Percentiles rank a stretch among this genome's conserved stretches.
Conservation (phyloP, 2,888 invertebrate genomes). For the Beris morrisii region DNA sequence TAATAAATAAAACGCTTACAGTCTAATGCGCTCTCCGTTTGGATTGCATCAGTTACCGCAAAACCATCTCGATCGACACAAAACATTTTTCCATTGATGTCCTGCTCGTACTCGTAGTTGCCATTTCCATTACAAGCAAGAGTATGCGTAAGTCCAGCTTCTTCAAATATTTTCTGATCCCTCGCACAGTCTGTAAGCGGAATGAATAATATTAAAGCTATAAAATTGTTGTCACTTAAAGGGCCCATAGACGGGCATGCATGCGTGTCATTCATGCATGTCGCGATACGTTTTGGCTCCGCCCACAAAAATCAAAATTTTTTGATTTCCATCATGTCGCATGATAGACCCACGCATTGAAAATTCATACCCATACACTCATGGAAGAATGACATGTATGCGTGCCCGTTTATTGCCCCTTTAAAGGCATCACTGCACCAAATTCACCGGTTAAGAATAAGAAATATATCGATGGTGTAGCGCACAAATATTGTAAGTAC, state of each 20-base stretch:
- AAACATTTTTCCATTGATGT: conserved; percentile 58
- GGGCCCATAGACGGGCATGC: too few relatives aligned
- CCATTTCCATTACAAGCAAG: conserved; percentile 61
- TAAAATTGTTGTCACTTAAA: neutral
- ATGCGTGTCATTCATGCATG: too few relatives aligned
- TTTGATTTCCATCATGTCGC: too few relatives aligned
- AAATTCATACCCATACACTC: neutral
- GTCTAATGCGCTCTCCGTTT: conserved; percentile 35
- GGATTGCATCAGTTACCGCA: conserved; percentile 46
- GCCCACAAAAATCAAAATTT: too few relatives aligned
- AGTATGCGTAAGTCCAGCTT: conserved; percentile 57
- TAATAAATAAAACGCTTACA: conserved; percentile 41
- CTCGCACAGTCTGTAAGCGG: conserved; percentile 66
- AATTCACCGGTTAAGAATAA: too few relatives aligned
- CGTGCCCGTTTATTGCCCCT: too few relatives aligned
- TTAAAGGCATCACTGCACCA: too few relatives aligned
- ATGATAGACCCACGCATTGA: neutral
- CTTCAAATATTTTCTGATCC: conserved; percentile 60
- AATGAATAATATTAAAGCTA: neutral
- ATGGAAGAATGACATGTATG: too few relatives aligned
- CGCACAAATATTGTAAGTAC: too few relatives aligned
- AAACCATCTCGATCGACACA: conserved; percentile 67
- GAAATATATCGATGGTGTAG: too few relatives aligned
- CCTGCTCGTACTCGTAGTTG: conserved; percentile 62
- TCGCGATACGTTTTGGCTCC: too few relatives aligned